Evolutionary conservation across 2,797 vertebrate species (phyloP).

Genomic region (Leucoraja ocellata): DNA sequence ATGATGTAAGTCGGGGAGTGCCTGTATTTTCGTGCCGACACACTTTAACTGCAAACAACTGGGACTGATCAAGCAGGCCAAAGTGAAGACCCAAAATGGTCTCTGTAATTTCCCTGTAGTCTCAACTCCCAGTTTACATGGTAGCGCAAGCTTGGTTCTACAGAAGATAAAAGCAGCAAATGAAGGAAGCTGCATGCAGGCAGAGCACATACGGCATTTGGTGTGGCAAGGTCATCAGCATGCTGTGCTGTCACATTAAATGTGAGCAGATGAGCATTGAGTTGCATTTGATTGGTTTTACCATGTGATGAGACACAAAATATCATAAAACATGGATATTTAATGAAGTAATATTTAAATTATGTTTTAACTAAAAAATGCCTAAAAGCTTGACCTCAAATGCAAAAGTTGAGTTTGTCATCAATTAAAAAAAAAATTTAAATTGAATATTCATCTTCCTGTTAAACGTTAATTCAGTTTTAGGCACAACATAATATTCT

Average conservation of each 20-base stretch:
- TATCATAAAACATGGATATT: not conserved
- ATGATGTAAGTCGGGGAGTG: too few relatives aligned
- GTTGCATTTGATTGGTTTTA: not conserved
- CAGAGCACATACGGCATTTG: constrained; percentile 30
- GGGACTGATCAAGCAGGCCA: not conserved
- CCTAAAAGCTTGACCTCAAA: too few relatives aligned
- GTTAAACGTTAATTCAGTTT: not conserved
- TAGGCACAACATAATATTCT: not conserved
- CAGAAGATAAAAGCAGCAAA: not conserved
- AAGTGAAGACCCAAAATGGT: not conserved
- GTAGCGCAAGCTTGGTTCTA: not conserved
- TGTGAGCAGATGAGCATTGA: not conserved
- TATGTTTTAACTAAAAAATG: not conserved
- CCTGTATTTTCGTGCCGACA: not conserved
- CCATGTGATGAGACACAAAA: not conserved
- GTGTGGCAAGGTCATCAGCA: constrained; percentile 30
- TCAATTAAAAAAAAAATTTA: too few relatives aligned
- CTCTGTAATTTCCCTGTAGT: not conserved
- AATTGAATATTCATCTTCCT: not conserved
- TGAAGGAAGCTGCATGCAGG: not conserved
- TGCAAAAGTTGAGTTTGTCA: not conserved
- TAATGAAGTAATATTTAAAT: not conserved
- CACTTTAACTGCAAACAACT: not conserved
- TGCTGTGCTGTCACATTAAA: not conserved
- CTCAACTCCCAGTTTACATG: not conserved